phyloP scores from a whole-genome alignment of 2,888 invertebrate species.

The Heliconius hortense region DNA sequence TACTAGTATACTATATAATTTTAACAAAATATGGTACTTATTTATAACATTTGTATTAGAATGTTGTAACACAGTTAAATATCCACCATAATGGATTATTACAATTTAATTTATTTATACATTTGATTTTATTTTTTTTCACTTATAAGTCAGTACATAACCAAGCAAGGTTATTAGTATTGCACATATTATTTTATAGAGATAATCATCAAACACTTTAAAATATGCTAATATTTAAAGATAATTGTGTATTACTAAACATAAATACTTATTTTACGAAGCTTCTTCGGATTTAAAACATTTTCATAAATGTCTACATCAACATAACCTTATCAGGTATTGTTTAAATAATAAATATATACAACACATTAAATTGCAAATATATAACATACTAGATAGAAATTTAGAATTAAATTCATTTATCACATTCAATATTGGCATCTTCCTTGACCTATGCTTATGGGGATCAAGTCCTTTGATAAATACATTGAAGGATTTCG shows the following conservation, averaged over 20 bases:
- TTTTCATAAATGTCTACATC: background rate
- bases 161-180: background rate
- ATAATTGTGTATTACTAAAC: background rate
- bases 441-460: slow-evolving; percentile 20
- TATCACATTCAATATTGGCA: slow-evolving; percentile 19
- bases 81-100: background rate
- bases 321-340: slow-evolving; percentile 10
- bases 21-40: background rate
- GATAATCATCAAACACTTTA: background rate
- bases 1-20: background rate
- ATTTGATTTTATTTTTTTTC: background rate
- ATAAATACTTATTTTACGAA: background rate
- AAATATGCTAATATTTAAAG: background rate
- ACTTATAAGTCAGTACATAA: background rate
- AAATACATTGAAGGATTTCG: slow-evolving; percentile 22
- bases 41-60: background rate
- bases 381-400: background rate
- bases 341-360: background rate
- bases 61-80: background rate
- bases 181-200: background rate
- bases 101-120: background rate
- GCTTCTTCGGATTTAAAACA: background rate
- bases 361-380: background rate
- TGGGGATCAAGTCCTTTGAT: slow-evolving; percentile 31
- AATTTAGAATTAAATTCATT: background rate